Evolutionary conservation across 2,797 vertebrate genomes (phyloP), one percentile per base, ranked within the genome.

Genomic region (Neostethus bicornis): DNA sequence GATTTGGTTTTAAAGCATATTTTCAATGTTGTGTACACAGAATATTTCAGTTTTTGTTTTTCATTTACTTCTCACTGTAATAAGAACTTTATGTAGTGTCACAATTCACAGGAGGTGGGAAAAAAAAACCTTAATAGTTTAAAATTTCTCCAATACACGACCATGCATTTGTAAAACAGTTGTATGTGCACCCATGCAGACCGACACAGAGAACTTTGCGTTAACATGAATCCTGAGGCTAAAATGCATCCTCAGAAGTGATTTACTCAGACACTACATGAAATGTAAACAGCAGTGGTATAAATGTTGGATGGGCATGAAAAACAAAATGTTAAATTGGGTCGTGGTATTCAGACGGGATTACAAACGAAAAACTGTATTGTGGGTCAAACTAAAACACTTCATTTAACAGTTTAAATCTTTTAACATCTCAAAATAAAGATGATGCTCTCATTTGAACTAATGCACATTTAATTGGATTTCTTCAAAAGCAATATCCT

Each of bases 221-320:
- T 44, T 48, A 75, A 34, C 31, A 59, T 48, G 51, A 51, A 45
- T 74, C 70, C 28, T 0, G 21, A 54, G 64, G 64, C 64, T 38
- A 52, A 52, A 60, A 63, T 11, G 23, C 43, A 8, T 24, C 17
- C 42, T 59, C 49, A 52, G 54, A 47, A 55, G 45, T 68, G 50
- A 75, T 64, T 69, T 51, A 58, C 73, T 57, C 49, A 46, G 57
- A 44, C 6, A 29, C 11, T 47, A 21, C 23, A 51, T 63, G 63
- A 48, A 60, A 58, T 53, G 44, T 45, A 66, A 71, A 61, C 56
- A 62, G 34, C 53, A 41, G 65, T 66, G 29, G 59, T 52, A 58
- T 57, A 75, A 62, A 26, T 47, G 49, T 44, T 55, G n/a, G 51
- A 63, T 31, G 26, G 41, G 61, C 54, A 62, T 28, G 47, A 50